Base-by-base conservation (phyloP, 1,140 invertebrate genomes). In the Lycorma delicatula region DNA sequence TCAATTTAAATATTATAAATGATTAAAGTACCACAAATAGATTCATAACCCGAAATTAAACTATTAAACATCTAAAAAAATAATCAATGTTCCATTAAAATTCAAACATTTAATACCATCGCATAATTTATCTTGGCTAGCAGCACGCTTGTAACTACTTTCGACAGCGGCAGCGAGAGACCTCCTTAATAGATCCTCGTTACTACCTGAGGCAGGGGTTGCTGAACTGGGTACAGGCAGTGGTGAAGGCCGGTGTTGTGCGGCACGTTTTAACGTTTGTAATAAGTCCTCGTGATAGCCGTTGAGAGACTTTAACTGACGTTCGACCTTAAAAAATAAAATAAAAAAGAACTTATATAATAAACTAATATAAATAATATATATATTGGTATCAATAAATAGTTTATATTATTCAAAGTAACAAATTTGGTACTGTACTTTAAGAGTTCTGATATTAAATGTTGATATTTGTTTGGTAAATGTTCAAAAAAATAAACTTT, bases 281-380 rank as follows among this genome's bases (percentile, higher is more conserved):
- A 96, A 76, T 63, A 96, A 89, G 64, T 93, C 89, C 64, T 93
- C 91, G 67, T 93, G 91, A 70, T 95, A 96, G 2, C 91, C 91
- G 74, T 93, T 93, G 6, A 95, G 74, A 49, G 82, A 90, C 74
- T 91, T 90, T 9, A 93, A 74, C 1, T 83, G 90, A 34, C 86
- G 72, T 67, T 93, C 88, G 64, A 93, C 87, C 65, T 92, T 70
- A 1, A 57, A n/a, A n/a, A n/a, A n/a, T n/a, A n/a, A n/a, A n/a
- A n/a, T n/a, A n/a, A n/a, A n/a, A n/a, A n/a, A n/a, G n/a, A n/a
- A n/a, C n/a, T n/a, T n/a, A n/a, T n/a, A n/a, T n/a, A n/a, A n/a
- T n/a, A n/a, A n/a, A n/a, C n/a, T n/a, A n/a, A n/a, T n/a, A n/a
- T n/a, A n/a, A n/a, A n/a, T n/a, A n/a, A n/a, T n/a, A n/a, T n/a